Conservation (phyloP, 1,140 invertebrate species). For the Camponotus vicinus region DNA sequence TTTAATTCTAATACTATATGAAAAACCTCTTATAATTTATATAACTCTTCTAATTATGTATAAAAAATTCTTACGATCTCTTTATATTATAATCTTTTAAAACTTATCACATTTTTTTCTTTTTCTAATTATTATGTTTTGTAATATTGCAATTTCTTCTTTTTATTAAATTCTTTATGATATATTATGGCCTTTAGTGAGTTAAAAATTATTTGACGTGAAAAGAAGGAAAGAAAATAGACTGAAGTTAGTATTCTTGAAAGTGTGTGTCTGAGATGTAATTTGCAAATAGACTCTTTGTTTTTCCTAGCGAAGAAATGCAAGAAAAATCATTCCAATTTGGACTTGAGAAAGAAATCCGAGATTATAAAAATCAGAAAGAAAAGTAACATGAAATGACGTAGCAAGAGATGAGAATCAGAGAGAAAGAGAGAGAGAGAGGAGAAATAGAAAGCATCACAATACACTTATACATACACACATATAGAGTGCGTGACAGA, state of each 20-base stretch:
- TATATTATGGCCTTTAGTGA: constrained; percentile 18
- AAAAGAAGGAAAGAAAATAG: constrained; percentile 57
- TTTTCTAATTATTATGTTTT: too few relatives aligned
- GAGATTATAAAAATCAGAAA: constrained; percentile 38
- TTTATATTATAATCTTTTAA: neutral
- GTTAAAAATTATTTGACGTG: constrained; percentile 50
- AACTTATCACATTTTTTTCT: neutral
- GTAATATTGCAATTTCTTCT: constrained; percentile 16
- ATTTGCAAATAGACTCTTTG: constrained; percentile 35
- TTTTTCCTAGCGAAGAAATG: constrained; percentile 53
- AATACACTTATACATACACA: constrained; percentile 59
- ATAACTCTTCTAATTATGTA: too few relatives aligned
- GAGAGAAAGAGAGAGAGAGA: neutral
- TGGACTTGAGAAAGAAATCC: constrained; percentile 51
- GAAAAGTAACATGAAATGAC: neutral
- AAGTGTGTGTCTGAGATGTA: constrained; percentile 56
- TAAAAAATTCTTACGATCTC: too few relatives aligned
- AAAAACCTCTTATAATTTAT: too few relatives aligned
- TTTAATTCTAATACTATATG: too few relatives aligned
- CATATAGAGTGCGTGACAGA: constrained; percentile 61
- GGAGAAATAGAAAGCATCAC: constrained; percentile 74
- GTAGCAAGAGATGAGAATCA: constrained; percentile 19
- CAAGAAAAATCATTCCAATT: constrained; percentile 78
- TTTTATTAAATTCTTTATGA: constrained; percentile 36
- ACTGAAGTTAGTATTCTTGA: constrained; percentile 68